These are phyloP conservation scores for Platysternon megacephalum DNA, from an alignment of 2,113 vertebrate species.

Conservation along the genomic window DNA sequence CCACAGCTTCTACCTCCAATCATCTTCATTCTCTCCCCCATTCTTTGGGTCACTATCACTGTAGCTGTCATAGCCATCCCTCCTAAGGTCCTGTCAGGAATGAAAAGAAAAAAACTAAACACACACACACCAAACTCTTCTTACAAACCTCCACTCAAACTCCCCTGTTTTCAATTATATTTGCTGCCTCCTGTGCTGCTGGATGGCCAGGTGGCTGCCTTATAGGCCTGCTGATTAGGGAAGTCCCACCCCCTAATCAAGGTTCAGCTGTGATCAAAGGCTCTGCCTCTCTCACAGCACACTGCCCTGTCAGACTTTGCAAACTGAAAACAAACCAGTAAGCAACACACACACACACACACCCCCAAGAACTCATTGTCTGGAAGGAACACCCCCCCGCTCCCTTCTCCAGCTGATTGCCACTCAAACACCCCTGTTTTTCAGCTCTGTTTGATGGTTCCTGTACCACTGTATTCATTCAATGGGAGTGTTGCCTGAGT, in stretches of 20 bases:
- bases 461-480: background rate
- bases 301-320: background rate
- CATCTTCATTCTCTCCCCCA: background rate
- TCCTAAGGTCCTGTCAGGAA: background rate
- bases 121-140: background rate
- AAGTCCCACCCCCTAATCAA: background rate
- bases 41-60: background rate
- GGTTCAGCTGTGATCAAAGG: background rate
- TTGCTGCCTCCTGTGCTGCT: too few species aligned
- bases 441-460: background rate
- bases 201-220: background rate
- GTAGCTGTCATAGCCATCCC: background rate
- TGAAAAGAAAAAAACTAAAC: background rate
- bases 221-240: background rate
- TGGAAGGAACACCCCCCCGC: background rate
- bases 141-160: too few species aligned
- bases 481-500: background rate
- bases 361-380: background rate
- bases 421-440: background rate
- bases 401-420: background rate
- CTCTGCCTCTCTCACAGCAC: background rate
- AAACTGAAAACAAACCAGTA: background rate
- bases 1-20: background rate
- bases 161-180: too few species aligned
- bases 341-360: background rate